Percentiles rank a stretch among this genome's conserved stretches.
Evolutionary conservation across 1,140 invertebrate species (phyloP).

Genomic region (Calosoma granatense): DNA sequence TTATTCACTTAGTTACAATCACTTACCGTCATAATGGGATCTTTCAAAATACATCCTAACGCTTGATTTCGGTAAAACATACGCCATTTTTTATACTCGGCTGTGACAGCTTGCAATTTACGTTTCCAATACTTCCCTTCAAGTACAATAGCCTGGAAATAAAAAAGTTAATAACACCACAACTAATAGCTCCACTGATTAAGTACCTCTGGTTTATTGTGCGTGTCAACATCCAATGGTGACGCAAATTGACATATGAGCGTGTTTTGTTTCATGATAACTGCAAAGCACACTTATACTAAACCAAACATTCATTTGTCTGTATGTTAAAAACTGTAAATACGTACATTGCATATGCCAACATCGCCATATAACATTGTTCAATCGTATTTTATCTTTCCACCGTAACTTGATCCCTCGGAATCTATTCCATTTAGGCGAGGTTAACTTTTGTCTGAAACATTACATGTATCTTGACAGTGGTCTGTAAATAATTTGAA

Average conservation of each 20-base stretch:
- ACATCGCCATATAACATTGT: constrained; percentile 99
- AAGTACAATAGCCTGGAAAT: constrained; percentile 74
- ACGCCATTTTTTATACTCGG: constrained; percentile 99
- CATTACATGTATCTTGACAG: constrained; percentile 9
- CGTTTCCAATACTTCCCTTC: constrained; percentile 99
- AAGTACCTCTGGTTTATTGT: constrained; percentile 90
- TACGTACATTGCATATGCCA: constrained; percentile 99
- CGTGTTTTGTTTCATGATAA: constrained; percentile 83
- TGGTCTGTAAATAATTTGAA: neutral
- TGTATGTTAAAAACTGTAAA: too few relatives aligned
- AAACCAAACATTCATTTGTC: neutral
- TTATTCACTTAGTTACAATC: too few relatives aligned
- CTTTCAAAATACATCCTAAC: constrained; percentile 61
- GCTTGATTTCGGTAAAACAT: constrained; percentile 84
- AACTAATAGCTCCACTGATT: too few relatives aligned
- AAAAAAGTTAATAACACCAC: too few relatives aligned
- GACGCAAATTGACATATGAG: constrained; percentile 93
- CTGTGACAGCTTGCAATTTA: constrained; percentile 88
- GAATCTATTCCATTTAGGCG: constrained; percentile 99
- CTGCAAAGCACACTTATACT: constrained; percentile 45
- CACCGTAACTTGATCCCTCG: constrained; percentile 92
- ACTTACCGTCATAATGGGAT: constrained; percentile 66
- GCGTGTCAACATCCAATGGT: constrained; percentile 85
- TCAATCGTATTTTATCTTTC: constrained; percentile 97
- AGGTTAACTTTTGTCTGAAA: constrained; percentile 89